Evolutionary conservation across 2,888 invertebrate genomes (phyloP), one percentile per base, ranked within the genome.

Genomic region (Atrina japonica): DNA sequence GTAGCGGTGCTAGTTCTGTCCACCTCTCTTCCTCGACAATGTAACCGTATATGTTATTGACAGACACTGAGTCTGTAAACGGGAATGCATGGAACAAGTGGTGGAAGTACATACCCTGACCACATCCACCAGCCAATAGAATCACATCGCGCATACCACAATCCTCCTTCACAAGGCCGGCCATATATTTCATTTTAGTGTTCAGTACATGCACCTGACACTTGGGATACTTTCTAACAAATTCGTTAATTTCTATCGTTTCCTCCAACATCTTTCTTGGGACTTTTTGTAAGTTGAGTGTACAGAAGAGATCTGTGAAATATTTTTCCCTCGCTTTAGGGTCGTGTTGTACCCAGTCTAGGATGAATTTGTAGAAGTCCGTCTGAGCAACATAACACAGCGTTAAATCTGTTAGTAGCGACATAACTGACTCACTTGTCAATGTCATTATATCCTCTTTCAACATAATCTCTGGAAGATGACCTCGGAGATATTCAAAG

Each of bases 1-100:
- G 85, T 50, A 86, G 69, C 45, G 84, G 79, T 35, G 83, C 80
- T 45, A 86, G 70, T 75, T 83, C 77, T 21, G 80, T 78, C 84
- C 84, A 86, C 21, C 83, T 68, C 40, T 83, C 73, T 58, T 86
- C 84, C 16, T 67, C 66, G 9, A 82, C 61, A 7, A 86, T 71
- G 64, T 84, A 86, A 5, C 81, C 83, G 56, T 76, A 81, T 18
- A 83, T 64, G 60, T 76, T 76, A 55, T 78, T 80, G 3, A 81
- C 73, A 11, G 81, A 73, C 41, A 80, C 73, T 14, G 78, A 71
- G 47, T 80, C 78, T 3, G 78, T 76, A 14, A 77, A 66, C 14
- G 80, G 81, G 5, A 83, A 77, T 25, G 75, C 55, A 25, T 73
- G 70, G 40, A 81, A 75, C 29, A 81, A 78, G 18, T 77, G 71